These are phyloP conservation scores for Parasteatoda lunata DNA, from an alignment of 2,888 invertebrate species.

Conservation along the genomic window DNA sequence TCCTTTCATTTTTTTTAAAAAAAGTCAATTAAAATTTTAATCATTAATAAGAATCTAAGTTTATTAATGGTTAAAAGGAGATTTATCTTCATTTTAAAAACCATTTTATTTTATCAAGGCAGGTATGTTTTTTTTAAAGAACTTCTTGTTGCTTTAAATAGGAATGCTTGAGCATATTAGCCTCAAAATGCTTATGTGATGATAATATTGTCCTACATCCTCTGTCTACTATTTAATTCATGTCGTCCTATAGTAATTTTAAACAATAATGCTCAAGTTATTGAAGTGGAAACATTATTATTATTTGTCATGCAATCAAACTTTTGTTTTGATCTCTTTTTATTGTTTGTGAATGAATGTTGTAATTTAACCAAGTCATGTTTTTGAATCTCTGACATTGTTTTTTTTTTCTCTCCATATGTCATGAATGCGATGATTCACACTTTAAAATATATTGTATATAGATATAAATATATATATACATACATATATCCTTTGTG, in stretches of 20 bases:
- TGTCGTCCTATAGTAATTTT: too few species aligned
- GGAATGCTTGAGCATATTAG: constrained; percentile 2
- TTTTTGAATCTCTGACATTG: constrained; percentile 18
- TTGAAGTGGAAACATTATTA: neutral
- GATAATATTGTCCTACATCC: too few species aligned
- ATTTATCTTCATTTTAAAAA: too few species aligned
- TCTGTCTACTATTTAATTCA: too few species aligned
- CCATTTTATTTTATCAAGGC: too few species aligned
- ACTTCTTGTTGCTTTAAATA: neutral
- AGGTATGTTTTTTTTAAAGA: neutral
- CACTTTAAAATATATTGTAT: neutral
- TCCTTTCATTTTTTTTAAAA: too few species aligned
- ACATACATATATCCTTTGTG: constrained; percentile 59
- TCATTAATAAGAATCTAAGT: too few species aligned
- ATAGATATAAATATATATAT: constrained; percentile 47
- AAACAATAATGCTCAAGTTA: constrained; percentile 40
- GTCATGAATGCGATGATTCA: constrained; percentile 26
- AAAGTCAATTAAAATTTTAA: too few species aligned
- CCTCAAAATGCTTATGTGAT: neutral
- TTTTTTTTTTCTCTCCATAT: constrained; percentile 25
- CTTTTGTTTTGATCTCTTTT: constrained; percentile 1
- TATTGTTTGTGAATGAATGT: constrained; percentile 30
- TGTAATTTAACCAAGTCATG: constrained; percentile 36
- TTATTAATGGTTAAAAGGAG: too few species aligned
- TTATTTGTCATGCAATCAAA: neutral